Percentiles rank a stretch among this genome's conserved stretches.
These are phyloP conservation scores for Microcebus tavaratra DNA, from an alignment of 2,113 vertebrate genomes.

Conservation along the genomic window DNA sequence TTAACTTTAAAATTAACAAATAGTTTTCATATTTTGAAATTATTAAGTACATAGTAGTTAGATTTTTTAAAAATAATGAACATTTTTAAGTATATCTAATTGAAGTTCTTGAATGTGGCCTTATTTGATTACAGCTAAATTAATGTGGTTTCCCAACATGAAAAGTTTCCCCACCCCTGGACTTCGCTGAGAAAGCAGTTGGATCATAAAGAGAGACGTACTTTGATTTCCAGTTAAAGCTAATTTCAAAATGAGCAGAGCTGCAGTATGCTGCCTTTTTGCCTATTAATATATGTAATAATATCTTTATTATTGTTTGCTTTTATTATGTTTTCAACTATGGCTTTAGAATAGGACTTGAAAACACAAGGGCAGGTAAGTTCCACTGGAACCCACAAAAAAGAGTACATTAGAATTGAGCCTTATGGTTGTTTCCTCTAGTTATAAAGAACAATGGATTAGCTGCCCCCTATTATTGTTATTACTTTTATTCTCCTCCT, in stretches of 20 bases:
- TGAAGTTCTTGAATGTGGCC: too few species aligned
- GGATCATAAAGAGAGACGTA: background rate
- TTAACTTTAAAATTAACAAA: too few species aligned
- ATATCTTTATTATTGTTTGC: background rate
- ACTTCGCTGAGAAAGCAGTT: background rate
- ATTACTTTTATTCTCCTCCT: background rate
- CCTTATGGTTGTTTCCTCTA: background rate
- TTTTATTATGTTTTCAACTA: background rate
- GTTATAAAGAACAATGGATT: background rate
- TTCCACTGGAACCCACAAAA: background rate
- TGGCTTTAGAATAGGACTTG: background rate
- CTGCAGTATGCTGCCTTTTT: background rate
- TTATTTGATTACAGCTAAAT: too few species aligned
- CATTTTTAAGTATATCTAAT: too few species aligned
- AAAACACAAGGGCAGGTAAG: background rate
- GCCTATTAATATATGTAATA: background rate
- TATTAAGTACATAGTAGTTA: too few species aligned
- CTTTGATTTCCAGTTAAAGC: conserved; percentile 18
- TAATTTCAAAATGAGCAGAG: background rate
- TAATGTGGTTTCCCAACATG: too few species aligned
- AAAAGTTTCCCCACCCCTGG: too few species aligned
- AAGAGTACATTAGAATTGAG: background rate
- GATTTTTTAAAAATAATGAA: too few species aligned
- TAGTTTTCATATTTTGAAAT: too few species aligned
- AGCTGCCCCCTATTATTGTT: background rate